A percentile compares a stretch with the other conserved stretches of the same genome.
Evolutionary conservation across 1,140 invertebrate genomes (phyloP).

Genomic region (Neocloeon triangulifer): DNA sequence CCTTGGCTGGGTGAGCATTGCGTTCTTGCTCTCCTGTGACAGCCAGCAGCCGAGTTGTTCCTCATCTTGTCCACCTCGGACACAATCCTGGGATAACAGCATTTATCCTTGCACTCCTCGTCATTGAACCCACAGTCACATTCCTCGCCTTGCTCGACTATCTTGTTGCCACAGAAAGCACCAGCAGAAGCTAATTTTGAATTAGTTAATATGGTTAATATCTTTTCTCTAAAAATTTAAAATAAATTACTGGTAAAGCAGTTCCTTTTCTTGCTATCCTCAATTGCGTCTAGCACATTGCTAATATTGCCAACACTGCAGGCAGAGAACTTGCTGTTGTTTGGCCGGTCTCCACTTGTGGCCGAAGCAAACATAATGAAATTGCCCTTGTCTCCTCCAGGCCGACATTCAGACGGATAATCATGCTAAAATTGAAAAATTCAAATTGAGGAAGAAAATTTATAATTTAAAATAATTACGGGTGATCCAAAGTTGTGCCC

Average conservation of each 20-base stretch:
- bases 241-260: slow-evolving; percentile 52
- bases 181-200: slow-evolving; percentile 64
- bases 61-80: slow-evolving; percentile 38
- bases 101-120: slow-evolving; percentile 76
- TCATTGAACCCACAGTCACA: slow-evolving; percentile 97
- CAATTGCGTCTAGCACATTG: slow-evolving; percentile 73
- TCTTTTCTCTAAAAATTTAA: background rate
- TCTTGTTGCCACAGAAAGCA: slow-evolving; percentile 98
- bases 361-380: slow-evolving; percentile 96
- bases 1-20: slow-evolving; percentile 59
- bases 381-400: slow-evolving; percentile 72
- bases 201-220: background rate
- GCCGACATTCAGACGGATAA: slow-evolving; percentile 75
- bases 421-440: slow-evolving; percentile 61
- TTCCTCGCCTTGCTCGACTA: slow-evolving; percentile 91
- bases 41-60: slow-evolving; percentile 55
- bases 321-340: slow-evolving; percentile 84
- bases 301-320: slow-evolving; percentile 93
- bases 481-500: slow-evolving; percentile 98
- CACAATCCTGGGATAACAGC: slow-evolving; percentile 75
- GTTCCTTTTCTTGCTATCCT: slow-evolving; percentile 80
- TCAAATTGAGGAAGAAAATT: slow-evolving; percentile 2
- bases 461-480: slow-evolving; percentile 29
- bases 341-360: slow-evolving; percentile 76
- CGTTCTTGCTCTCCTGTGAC: slow-evolving; percentile 44